A percentile compares a stretch with the other conserved stretches of the same genome.
phyloP scores from a whole-genome alignment of 1,140 invertebrate species.

The Anthonomus grandis region DNA sequence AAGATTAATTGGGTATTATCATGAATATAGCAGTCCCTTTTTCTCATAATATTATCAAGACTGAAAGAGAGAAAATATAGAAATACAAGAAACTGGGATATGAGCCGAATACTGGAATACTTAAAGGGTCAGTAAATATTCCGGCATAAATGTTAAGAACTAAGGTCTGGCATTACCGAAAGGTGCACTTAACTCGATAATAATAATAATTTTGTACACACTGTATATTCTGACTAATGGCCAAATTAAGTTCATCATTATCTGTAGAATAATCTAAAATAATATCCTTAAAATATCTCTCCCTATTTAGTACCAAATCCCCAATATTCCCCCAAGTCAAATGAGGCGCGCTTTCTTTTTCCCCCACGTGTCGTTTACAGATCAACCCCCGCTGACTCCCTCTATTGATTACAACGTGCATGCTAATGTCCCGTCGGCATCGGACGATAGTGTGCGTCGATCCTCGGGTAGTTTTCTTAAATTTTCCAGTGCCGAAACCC shows the following conservation, averaged over 20 bases:
- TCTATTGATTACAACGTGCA: constrained; percentile 44
- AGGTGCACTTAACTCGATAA: not conserved
- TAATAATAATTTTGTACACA: not conserved
- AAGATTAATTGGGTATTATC: too few species aligned
- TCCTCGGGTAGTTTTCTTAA: constrained; percentile 8
- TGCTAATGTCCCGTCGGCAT: constrained; percentile 42
- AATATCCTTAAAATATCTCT: not conserved
- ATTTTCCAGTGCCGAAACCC: constrained; percentile 1
- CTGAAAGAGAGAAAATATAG: too few species aligned
- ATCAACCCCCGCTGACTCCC: constrained; percentile 21
- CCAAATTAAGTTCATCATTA: not conserved
- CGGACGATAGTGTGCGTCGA: constrained; percentile 35
- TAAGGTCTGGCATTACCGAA: too few species aligned
- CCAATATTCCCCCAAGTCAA: constrained; percentile 12
- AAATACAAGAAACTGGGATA: too few species aligned
- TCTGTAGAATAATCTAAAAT: not conserved
- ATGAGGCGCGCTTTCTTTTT: constrained; percentile 11
- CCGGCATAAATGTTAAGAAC: too few species aligned
- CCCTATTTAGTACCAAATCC: not conserved
- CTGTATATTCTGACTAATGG: not conserved
- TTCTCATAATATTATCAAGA: too few species aligned
- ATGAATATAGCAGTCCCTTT: too few species aligned
- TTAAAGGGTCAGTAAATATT: too few species aligned
- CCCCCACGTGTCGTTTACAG: constrained; percentile 12
- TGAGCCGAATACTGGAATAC: too few species aligned